A percentile compares a stretch with the other conserved stretches of the same genome.
Evolutionary conservation across 2,888 invertebrate species (phyloP).

Genomic region (Antitype chi): DNA sequence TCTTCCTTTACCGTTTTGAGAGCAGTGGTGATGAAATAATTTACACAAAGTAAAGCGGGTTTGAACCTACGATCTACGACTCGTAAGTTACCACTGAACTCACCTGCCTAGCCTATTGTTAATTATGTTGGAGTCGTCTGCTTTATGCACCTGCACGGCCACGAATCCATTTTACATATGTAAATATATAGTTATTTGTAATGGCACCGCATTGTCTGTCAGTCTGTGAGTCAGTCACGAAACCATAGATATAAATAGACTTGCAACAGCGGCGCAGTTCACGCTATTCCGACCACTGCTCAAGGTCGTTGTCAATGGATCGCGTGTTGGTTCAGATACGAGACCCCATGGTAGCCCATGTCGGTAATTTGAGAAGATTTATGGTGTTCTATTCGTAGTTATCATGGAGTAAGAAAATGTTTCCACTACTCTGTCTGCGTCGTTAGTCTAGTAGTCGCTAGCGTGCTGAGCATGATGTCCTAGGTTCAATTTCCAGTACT

Average conservation of each 20-base stretch:
- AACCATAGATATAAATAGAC: slow-evolving; percentile 34
- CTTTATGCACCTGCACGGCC: background rate
- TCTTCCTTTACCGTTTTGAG: too few relatives aligned
- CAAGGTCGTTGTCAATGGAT: slow-evolving; percentile 37
- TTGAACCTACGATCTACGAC: too few relatives aligned
- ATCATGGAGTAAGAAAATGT: background rate
- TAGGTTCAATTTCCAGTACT: background rate
- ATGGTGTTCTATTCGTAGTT: background rate
- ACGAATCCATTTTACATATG: background rate
- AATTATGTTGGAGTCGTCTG: background rate
- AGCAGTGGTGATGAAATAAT: too few relatives aligned
- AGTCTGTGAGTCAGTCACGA: slow-evolving; percentile 11
- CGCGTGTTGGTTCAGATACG: slow-evolving; percentile 6
- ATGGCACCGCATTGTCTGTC: slow-evolving; percentile 14
- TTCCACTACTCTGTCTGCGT: background rate
- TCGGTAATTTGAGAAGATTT: background rate
- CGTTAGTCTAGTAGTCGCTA: background rate
- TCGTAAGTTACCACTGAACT: background rate
- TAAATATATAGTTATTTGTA: background rate
- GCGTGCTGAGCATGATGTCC: background rate
- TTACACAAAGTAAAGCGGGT: too few relatives aligned
- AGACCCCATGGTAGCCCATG: background rate
- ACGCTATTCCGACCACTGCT: background rate
- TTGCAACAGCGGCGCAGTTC: slow-evolving; percentile 13
- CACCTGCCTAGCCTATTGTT: background rate